Conservation (phyloP, 2,113 vertebrate genomes). For the Oryzias curvinotus region DNA sequence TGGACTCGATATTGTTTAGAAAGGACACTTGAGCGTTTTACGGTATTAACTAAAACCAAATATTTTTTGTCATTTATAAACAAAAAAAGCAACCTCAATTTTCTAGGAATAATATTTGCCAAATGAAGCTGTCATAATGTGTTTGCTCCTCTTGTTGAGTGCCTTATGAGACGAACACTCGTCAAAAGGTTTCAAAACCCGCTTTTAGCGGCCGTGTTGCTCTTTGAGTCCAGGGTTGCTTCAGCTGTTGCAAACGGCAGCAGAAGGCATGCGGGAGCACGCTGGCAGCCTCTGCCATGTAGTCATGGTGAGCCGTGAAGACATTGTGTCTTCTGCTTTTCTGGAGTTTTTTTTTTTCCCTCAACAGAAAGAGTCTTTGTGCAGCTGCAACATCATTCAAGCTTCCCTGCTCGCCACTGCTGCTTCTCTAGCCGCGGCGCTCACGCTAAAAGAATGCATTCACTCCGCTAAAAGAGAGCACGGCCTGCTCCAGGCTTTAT, state of each 20-base stretch:
- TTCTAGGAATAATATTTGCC: background rate
- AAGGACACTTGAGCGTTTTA: too few species aligned
- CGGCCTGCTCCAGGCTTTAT: background rate
- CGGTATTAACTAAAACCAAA: too few species aligned
- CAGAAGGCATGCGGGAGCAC: slow-evolving; percentile 2
- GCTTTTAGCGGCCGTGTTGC: background rate
- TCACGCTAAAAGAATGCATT: slow-evolving; percentile 13
- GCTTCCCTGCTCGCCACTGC: background rate
- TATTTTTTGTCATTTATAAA: too few species aligned
- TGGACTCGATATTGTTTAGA: too few species aligned
- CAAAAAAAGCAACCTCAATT: too few species aligned
- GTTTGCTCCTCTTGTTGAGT: slow-evolving; percentile 1
- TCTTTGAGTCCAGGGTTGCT: background rate
- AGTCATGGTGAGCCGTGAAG: slow-evolving; percentile 41
- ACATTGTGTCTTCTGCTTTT: slow-evolving; percentile 29
- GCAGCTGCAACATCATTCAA: slow-evolving; percentile 62
- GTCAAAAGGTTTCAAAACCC: slow-evolving; percentile 4
- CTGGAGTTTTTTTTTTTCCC: slow-evolving; percentile 16
- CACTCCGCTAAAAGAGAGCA: slow-evolving; percentile 9
- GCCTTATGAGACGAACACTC: slow-evolving; percentile 1
- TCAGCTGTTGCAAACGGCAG: background rate
- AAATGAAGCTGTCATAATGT: background rate
- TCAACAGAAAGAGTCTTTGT: slow-evolving; percentile 68
- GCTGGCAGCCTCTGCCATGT: slow-evolving; percentile 23
- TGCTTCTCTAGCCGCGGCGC: slow-evolving; percentile 20